phyloP scores from a whole-genome alignment of 2,113 vertebrate genomes.

The Mustela lutreola region DNA sequence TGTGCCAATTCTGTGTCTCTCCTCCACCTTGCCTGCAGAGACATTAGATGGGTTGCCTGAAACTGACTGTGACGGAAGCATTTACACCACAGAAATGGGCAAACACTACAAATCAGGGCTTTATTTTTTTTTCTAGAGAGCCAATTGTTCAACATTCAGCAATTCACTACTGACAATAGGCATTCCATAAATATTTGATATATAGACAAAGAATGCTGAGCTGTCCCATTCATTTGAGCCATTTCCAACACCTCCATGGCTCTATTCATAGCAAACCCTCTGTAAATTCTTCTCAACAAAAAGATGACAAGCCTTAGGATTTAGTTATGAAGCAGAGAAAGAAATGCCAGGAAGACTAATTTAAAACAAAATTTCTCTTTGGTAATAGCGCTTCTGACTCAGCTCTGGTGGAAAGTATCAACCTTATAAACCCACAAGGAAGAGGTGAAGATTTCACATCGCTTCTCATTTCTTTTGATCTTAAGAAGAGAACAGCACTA shows the following conservation, averaged over 20 bases:
- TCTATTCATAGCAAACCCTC: neutral
- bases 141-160: neutral
- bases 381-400: slow-evolving; percentile 73
- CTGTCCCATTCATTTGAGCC: neutral
- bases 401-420: slow-evolving; percentile 79
- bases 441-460: slow-evolving; percentile 73
- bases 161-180: neutral
- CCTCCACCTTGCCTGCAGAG: neutral
- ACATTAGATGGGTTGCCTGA: neutral
- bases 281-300: neutral
- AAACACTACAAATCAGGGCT: neutral
- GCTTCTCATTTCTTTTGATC: slow-evolving; percentile 74
- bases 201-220: neutral
- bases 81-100: neutral
- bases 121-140: neutral
- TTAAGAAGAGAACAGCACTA: slow-evolving; percentile 54
- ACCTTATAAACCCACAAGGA: slow-evolving; percentile 73
- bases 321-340: slow-evolving; percentile 33
- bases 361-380: slow-evolving; percentile 72
- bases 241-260: neutral
- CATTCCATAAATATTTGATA: neutral
- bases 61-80: neutral
- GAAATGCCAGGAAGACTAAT: slow-evolving; percentile 62
- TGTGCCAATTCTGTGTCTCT: neutral
- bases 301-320: slow-evolving; percentile 8